A percentile compares a stretch with the other conserved stretches of the same genome.
phyloP scores from a whole-genome alignment of 2,797 vertebrate genomes.

The Setipinna tenuifilis region DNA sequence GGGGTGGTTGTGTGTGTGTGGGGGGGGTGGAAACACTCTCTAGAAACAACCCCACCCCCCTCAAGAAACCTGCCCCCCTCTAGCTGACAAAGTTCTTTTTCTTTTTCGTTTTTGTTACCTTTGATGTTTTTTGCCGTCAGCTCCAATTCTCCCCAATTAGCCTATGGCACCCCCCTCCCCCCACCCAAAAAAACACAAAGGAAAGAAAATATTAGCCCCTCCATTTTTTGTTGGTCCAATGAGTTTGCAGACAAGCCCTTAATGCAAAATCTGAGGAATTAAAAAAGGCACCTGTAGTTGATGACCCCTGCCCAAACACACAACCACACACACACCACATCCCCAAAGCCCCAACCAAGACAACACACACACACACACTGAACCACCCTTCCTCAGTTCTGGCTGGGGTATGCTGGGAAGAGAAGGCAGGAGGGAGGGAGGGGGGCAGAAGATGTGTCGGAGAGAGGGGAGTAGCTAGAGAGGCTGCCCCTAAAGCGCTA shows the following conservation, averaged over 20 bases:
- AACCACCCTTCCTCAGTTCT: constrained; percentile 54
- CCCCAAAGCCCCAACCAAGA: constrained; percentile 46
- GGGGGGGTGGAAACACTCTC: constrained; percentile 54
- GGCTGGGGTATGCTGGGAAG: constrained; percentile 33
- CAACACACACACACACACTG: constrained; percentile 45
- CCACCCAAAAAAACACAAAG: constrained; percentile 28
- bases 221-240: constrained; percentile 62
- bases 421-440: constrained; percentile 23
- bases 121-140: constrained; percentile 59
- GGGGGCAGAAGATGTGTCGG: too few relatives aligned
- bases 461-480: neutral
- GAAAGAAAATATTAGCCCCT: constrained; percentile 32
- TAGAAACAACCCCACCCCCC: constrained; percentile 61
- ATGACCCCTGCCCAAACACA: constrained; percentile 48
- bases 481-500: neutral
- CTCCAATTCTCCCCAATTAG: constrained; percentile 32
- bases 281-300: constrained; percentile 45
- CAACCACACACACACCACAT: constrained; percentile 32
- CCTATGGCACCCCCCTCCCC: constrained; percentile 47
- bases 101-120: constrained; percentile 55
- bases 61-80: constrained; percentile 36
- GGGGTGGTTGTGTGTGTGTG: constrained; percentile 56
- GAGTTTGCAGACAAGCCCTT: constrained; percentile 65
- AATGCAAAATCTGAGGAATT: constrained; percentile 62
- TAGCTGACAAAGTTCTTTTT: constrained; percentile 65